Evolutionary conservation across 2,797 vertebrate genomes (phyloP).

Genomic region (Coregonus sp.): DNA sequence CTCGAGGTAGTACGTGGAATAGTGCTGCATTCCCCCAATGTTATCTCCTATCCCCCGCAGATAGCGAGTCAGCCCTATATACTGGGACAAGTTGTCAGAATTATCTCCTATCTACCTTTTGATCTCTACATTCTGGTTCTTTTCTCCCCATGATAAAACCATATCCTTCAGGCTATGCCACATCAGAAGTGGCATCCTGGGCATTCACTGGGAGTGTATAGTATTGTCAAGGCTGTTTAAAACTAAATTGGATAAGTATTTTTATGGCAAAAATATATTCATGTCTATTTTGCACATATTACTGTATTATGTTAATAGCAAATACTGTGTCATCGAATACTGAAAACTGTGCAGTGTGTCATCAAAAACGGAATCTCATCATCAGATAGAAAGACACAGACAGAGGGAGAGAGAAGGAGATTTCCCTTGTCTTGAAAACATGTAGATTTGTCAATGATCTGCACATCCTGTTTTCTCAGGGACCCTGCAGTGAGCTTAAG

Average conservation of each 20-base stretch:
- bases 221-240: neutral
- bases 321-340: neutral
- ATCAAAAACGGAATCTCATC: too few relatives aligned
- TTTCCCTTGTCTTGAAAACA: neutral
- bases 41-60: constrained; percentile 29
- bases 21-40: constrained; percentile 18
- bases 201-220: neutral
- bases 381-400: neutral
- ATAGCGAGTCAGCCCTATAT: constrained; percentile 21
- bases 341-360: neutral
- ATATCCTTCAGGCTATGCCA: neutral
- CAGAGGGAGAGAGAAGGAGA: neutral
- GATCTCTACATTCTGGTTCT: constrained; percentile 50
- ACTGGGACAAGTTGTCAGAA: constrained; percentile 50
- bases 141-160: constrained; percentile 25
- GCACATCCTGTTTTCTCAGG: constrained; percentile 25
- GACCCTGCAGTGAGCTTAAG: constrained; percentile 31
- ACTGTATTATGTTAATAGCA: neutral
- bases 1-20: constrained; percentile 19
- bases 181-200: neutral
- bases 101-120: constrained; percentile 52
- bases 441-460: constrained; percentile 32
- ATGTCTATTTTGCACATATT: neutral
- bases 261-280: too few relatives aligned
- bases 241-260: too few relatives aligned